Evolutionary conservation across 2,888 invertebrate genomes (phyloP).

Genomic region (Drosophila subquinaria): DNA sequence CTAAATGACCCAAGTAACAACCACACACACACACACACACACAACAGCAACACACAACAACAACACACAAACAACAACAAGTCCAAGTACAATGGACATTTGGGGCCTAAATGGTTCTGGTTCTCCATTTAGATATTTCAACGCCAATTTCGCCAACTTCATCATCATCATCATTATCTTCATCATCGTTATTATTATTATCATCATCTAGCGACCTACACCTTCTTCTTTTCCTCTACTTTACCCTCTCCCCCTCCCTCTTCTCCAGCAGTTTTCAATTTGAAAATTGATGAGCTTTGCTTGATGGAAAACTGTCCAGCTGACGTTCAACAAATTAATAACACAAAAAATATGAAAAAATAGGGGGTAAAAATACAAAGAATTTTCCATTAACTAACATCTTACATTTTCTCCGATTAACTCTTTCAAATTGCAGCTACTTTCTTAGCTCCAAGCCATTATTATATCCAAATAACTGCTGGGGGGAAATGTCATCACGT

Average conservation of each 20-base stretch:
- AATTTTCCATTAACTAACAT: constrained; percentile 14
- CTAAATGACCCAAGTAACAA: constrained; percentile 57
- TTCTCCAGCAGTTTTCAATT: constrained; percentile 59
- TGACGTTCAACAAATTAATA: constrained; percentile 49
- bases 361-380: neutral
- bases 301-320: constrained; percentile 70
- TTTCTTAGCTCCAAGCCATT: no score
- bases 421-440: neutral
- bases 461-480: no score
- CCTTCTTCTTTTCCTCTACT: constrained; percentile 22
- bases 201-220: constrained; percentile 32
- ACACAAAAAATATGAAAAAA: neutral
- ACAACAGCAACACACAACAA: neutral
- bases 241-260: constrained; percentile 4
- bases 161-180: constrained; percentile 31
- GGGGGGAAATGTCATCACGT: no score
- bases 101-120: constrained; percentile 30
- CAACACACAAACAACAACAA: neutral
- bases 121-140: constrained; percentile 46
- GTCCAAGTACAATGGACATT: constrained; percentile 8
- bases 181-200: constrained; percentile 13
- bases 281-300: constrained; percentile 71
- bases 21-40: constrained; percentile 18
- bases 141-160: constrained; percentile 46
- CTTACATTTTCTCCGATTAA: constrained; percentile 5